A percentile compares a stretch with the other conserved stretches of the same genome.
Evolutionary conservation across 2,113 vertebrate genomes (phyloP).

Genomic region (Laticauda laticaudata): DNA sequence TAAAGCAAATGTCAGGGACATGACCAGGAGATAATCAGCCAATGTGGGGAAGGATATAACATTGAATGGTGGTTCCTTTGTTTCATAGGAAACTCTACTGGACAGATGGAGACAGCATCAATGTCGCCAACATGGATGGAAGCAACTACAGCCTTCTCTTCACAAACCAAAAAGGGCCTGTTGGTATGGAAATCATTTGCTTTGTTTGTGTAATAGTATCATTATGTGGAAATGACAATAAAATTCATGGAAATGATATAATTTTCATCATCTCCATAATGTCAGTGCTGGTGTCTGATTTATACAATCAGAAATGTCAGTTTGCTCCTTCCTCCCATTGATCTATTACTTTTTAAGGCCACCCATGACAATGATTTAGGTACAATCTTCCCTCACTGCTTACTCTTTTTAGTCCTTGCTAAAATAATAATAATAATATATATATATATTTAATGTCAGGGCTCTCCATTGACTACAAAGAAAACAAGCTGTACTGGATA

Average conservation of each 20-base stretch:
- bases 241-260: neutral
- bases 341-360: neutral
- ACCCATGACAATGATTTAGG: neutral
- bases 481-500: constrained; percentile 91
- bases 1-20: neutral
- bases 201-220: neutral
- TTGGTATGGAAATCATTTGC: constrained; percentile 74
- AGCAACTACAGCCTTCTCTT: constrained; percentile 84
- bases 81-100: constrained; percentile 87
- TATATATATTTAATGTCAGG: constrained; percentile 64
- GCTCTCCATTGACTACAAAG: constrained; percentile 87
- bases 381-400: neutral
- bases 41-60: neutral
- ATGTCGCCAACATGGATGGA: constrained; percentile 92
- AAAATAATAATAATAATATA: neutral
- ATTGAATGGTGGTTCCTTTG: neutral
- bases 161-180: constrained; percentile 86
- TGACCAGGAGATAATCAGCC: neutral
- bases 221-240: neutral
- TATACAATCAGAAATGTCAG: neutral
- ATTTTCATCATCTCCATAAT: neutral
- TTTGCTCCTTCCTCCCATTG: neutral
- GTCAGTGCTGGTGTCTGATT: neutral
- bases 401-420: neutral
- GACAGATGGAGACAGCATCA: constrained; percentile 95